These are phyloP conservation scores for Aurelia aurita DNA, from an alignment of 30 jellyfish, hydroid and myxozoan genomes.

Conservation along the genomic window DNA sequence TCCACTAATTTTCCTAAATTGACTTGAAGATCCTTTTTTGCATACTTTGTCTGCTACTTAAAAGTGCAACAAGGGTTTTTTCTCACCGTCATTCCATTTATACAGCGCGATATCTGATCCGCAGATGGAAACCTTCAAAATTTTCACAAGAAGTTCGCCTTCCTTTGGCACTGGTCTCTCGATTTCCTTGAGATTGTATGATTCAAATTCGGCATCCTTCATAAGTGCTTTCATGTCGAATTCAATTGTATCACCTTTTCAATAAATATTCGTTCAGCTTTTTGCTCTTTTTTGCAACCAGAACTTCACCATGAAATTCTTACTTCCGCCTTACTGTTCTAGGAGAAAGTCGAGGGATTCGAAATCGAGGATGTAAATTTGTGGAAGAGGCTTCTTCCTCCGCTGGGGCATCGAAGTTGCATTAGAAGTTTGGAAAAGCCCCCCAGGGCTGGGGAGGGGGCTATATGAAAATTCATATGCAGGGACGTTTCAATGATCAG, in stretches of 20 bases:
- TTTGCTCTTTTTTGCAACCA: background rate
- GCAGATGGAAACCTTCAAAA: constrained; percentile 57
- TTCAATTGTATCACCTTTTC: background rate
- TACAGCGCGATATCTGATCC: constrained; percentile 78
- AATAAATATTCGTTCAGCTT: background rate
- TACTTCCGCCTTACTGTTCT: background rate
- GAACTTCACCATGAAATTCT: background rate
- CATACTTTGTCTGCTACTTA: no score
- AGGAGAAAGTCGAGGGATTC: no score
- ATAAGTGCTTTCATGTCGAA: constrained; percentile 56
- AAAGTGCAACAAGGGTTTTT: no score
- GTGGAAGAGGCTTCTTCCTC: no score
- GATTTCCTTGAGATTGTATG: constrained; percentile 44
- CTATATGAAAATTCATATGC: no score
- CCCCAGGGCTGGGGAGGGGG: no score
- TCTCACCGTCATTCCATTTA: constrained; percentile 58
- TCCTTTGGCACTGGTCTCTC: constrained; percentile 60
- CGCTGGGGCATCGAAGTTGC: no score
- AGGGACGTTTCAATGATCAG: no score
- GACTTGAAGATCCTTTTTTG: no score
- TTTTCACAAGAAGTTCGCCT: constrained; percentile 54
- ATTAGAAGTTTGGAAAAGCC: no score
- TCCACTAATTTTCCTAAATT: no score
- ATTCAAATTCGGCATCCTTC: constrained; percentile 21
- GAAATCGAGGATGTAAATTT: background rate